phyloP scores from a whole-genome alignment of 2,113 vertebrate genomes.

The Falcunculus frontatus region DNA sequence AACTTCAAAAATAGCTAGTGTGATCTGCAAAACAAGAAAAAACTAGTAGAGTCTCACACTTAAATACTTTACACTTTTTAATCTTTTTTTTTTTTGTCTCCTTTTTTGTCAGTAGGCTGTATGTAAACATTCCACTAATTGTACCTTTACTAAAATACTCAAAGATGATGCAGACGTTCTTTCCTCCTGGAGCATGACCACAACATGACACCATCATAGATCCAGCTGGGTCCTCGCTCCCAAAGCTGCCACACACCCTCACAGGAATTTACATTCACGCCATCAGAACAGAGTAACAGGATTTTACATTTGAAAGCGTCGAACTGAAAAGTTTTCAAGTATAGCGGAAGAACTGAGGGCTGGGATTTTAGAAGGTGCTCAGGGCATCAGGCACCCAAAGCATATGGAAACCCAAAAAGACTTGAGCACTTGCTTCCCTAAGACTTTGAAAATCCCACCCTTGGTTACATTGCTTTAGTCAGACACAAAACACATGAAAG shows the following conservation, averaged over 20 bases:
- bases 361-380: constrained; percentile 27
- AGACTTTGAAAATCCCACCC: constrained; percentile 24
- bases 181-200: neutral
- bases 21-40: constrained; percentile 45
- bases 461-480: constrained; percentile 27
- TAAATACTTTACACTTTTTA: constrained; percentile 17
- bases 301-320: neutral
- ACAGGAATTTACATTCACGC: constrained; percentile 32
- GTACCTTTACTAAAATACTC: constrained; percentile 20
- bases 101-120: constrained; percentile 6
- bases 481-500: constrained; percentile 11
- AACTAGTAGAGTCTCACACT: constrained; percentile 49
- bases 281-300: neutral
- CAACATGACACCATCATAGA: neutral
- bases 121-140: constrained; percentile 62
- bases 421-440: neutral
- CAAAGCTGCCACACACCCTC: neutral
- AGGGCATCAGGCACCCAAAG: neutral
- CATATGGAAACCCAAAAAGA: neutral
- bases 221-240: neutral
- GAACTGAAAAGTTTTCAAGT: constrained; percentile 15
- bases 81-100: neutral
- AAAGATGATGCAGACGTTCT: neutral
- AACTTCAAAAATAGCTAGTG: constrained; percentile 54
- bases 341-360: constrained; percentile 5